A percentile compares a stretch with the other conserved stretches of the same genome.
Conservation (phyloP, 2,113 vertebrate genomes). For the Vulpes lagopus region DNA sequence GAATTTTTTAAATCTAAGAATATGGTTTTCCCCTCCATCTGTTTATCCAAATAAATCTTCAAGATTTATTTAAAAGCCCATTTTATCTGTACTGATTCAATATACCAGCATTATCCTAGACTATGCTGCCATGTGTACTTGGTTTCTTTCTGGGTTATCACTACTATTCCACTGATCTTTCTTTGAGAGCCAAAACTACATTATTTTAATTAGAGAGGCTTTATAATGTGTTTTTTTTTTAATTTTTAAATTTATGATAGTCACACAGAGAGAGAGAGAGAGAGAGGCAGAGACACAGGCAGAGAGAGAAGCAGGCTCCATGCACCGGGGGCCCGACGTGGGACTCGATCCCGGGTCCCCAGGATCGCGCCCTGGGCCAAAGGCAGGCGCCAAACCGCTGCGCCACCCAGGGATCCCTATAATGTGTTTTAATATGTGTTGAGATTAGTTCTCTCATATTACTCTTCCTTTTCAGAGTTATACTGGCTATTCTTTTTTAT, state of each 20-base stretch:
- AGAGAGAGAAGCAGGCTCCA: no score
- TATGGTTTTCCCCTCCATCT: neutral
- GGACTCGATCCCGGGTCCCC: no score
- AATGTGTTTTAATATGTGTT: neutral
- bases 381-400: no score
- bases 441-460: neutral
- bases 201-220: neutral
- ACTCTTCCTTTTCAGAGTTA: neutral
- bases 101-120: neutral
- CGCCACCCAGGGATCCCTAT: neutral
- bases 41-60: neutral
- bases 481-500: neutral
- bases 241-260: no score
- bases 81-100: neutral
- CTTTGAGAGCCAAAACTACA: neutral
- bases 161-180: neutral
- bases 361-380: no score
- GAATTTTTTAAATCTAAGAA: neutral
- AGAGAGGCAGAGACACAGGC: no score
- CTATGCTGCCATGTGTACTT: neutral
- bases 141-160: neutral
- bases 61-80: conserved; percentile 6
- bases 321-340: no score
- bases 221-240: neutral
- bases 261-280: no score